Evolutionary conservation across 2,888 invertebrate genomes (phyloP), one percentile per base, ranked within the genome.

Genomic region (Mechanitis messenoides): DNA sequence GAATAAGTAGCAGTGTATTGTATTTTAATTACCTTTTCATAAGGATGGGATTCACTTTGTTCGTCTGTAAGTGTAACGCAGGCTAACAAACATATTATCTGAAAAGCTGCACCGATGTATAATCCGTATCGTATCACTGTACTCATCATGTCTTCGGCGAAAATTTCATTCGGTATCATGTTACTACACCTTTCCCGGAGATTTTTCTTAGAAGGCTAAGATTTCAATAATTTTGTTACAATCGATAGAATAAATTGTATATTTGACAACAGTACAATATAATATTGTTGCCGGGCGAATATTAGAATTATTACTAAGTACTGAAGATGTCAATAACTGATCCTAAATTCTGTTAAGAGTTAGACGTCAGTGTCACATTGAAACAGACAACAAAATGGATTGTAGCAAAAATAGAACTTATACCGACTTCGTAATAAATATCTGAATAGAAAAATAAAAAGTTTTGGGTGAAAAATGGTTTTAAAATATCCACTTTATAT

Each of bases 51-150:
- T 68, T 92, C 92, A 47, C 91, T 90, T 68, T 92, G 90, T 73
- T 91, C 92, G 69, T 94, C 93, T n/a, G 94, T 93, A 64, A 95
- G 91, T 63, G 95, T 92, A 56, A 97, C 93, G 69, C 96, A 96
- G 31, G 96, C 95, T 57, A 95, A 91, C 67, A 97, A 91, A 76
- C 97, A 97, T 33, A 94, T 85, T 61, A 97, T 84, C 84, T 97
- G 97, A 76, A 97, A 97, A n/a, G 95, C 91, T 20, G 97, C 97
- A 4, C 96, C 96, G 46, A 96, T 86, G 75, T 96, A 96, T 4
- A 97, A 86, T 12, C 97, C 96, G 80, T 94, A 95, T 45, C 95
- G 92, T 42, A 96, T 92, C 63, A 96, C 85, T 20, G 93, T 93
- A 66, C 94, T 94, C 73, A 95, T 92, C 71, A 94, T 83, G 77